Conservation (phyloP, 2,888 invertebrate genomes). For the Polymixis flavicincta region DNA sequence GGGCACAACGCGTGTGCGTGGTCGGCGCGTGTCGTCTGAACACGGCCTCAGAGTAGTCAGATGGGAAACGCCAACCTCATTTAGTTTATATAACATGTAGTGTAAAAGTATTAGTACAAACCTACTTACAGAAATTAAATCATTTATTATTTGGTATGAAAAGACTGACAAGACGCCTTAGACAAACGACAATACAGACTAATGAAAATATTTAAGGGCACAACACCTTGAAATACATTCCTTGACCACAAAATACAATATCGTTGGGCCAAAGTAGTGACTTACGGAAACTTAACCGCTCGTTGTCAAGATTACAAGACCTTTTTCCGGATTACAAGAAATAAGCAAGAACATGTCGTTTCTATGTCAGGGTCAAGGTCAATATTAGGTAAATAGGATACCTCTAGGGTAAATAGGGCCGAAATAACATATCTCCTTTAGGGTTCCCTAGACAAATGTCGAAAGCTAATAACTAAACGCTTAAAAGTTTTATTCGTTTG, state of each 20-base stretch:
- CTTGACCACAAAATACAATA: constrained; percentile 7
- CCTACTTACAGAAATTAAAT: too few species aligned
- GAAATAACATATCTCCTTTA: background rate
- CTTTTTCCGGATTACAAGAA: constrained; percentile 59
- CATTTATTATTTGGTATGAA: background rate
- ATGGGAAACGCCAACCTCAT: too few species aligned
- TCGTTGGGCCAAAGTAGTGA: constrained; percentile 9
- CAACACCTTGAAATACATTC: background rate
- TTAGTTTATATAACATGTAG: too few species aligned
- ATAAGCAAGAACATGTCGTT: constrained; percentile 25
- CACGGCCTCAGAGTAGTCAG: too few species aligned
- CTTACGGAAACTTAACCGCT: constrained; percentile 18
- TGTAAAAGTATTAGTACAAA: too few species aligned
- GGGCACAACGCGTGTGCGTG: too few species aligned
- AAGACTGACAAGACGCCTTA: background rate
- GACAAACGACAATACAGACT: too few species aligned
- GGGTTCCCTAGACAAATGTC: background rate
- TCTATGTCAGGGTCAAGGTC: constrained; percentile 14
- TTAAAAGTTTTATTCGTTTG: too few species aligned
- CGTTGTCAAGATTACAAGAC: constrained; percentile 46
- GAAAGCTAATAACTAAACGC: too few species aligned
- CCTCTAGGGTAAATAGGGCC: background rate
- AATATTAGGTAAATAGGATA: constrained; percentile 5
- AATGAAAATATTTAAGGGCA: background rate
- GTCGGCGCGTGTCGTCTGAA: too few species aligned